Conservation (phyloP, 2,113 vertebrate species). For the Myiozetetes cayanensis region DNA sequence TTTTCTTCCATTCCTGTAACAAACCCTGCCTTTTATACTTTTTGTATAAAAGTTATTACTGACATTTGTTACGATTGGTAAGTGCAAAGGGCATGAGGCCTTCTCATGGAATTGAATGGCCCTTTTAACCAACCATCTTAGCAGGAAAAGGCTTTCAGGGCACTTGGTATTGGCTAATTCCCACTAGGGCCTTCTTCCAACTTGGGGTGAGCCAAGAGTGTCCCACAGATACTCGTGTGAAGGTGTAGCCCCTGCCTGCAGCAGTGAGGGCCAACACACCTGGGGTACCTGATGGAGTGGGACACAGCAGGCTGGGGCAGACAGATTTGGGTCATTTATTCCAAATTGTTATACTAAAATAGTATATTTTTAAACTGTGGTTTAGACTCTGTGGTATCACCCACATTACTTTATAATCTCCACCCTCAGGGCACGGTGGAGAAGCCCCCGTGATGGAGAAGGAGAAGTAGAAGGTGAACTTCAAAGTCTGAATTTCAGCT, state of each 20-base stretch:
- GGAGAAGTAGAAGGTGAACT: neutral
- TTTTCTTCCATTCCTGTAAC: neutral
- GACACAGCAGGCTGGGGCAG: neutral
- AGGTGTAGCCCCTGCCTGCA: neutral
- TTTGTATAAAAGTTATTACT: neutral
- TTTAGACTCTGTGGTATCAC: neutral
- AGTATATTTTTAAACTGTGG: neutral
- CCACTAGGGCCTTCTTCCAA: neutral
- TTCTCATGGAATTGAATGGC: neutral
- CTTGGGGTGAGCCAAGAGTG: neutral
- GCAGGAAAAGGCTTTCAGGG: neutral
- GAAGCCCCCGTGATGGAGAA: neutral
- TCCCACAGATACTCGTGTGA: fast-evolving
- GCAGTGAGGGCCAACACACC: neutral
- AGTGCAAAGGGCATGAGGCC: neutral
- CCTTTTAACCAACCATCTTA: neutral
- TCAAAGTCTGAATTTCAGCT: neutral
- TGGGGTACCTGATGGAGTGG: neutral
- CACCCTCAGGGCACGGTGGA: fast-evolving
- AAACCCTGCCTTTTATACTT: neutral
- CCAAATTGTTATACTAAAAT: neutral
- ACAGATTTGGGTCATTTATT: neutral
- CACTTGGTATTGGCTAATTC: neutral
- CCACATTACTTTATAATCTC: neutral
- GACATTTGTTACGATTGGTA: neutral